Evolutionary conservation across 37 sponge, comb jelly and placozoan species (phyloP).

Genomic region (Diacarnus erythraeanus): DNA sequence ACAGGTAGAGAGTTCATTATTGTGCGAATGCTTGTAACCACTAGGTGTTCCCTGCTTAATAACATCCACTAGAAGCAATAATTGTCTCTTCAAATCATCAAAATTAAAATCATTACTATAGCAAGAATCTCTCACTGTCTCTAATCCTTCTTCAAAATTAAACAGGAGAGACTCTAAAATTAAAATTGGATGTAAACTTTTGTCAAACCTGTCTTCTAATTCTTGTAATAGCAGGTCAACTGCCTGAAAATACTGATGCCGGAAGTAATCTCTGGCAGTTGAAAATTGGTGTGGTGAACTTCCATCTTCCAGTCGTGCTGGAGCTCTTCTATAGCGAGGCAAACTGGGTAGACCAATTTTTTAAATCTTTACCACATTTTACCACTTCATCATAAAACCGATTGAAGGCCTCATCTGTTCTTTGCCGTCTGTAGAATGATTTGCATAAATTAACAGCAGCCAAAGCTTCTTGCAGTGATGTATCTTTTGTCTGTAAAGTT

Average conservation of each 20-base stretch:
- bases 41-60: background rate
- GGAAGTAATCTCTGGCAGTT: slow-evolving; percentile 40
- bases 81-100: background rate
- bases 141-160: background rate
- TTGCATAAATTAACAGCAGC: slow-evolving; percentile 42
- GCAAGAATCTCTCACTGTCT: background rate
- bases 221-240: slow-evolving; percentile 43
- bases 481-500: slow-evolving; percentile 47
- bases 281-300: slow-evolving; percentile 38
- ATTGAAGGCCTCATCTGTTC: slow-evolving; percentile 23
- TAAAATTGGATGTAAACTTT: slow-evolving; percentile 30
- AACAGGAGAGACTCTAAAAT: slow-evolving; percentile 22
- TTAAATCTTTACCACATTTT: slow-evolving; percentile 7
- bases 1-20: background rate
- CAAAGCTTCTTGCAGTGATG: slow-evolving; percentile 52
- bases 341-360: slow-evolving; percentile 39
- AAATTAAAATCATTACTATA: background rate
- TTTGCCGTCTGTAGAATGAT: slow-evolving; percentile 40
- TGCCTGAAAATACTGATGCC: slow-evolving; percentile 42
- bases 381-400: slow-evolving; percentile 38
- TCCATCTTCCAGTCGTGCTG: slow-evolving; percentile 44
- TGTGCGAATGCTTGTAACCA: background rate
- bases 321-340: slow-evolving; percentile 51
- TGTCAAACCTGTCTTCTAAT: slow-evolving; percentile 47
- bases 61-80: background rate